Percentiles rank a stretch among this genome's conserved stretches.
These are phyloP conservation scores for Paratilapia polleni DNA, from an alignment of 2,113 vertebrate genomes.

Conservation along the genomic window DNA sequence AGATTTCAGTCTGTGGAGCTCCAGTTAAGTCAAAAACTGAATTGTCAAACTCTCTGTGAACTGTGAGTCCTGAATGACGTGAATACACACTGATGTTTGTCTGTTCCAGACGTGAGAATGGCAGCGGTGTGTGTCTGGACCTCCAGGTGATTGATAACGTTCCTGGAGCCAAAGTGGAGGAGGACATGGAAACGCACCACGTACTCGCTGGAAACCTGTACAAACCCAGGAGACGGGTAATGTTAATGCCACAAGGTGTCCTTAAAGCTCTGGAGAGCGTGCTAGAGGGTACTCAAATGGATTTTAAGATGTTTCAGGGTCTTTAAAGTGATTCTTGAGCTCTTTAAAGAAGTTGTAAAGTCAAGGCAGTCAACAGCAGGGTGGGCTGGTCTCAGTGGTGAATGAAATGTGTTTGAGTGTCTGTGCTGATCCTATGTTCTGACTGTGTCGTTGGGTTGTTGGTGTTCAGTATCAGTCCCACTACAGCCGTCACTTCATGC, in stretches of 20 bases:
- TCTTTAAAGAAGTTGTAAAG: not conserved
- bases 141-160: slow-evolving; percentile 95
- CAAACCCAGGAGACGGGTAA: slow-evolving; percentile 90
- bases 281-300: rapidly evolving
- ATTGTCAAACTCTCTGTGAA: not conserved
- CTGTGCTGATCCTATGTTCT: rapidly evolving
- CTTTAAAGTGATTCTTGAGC: not conserved
- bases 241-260: not conserved
- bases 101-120: slow-evolving; percentile 88
- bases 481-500: slow-evolving; percentile 97
- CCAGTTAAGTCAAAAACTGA: not conserved
- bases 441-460: not conserved
- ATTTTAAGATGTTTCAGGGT: not conserved
- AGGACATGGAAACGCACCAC: slow-evolving; percentile 92
- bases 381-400: not conserved
- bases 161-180: slow-evolving; percentile 89
- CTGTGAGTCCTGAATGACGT: not conserved
- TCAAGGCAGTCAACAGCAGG: rapidly evolving
- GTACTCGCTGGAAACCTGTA: slow-evolving; percentile 93
- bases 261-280: not conserved
- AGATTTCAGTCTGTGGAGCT: not conserved
- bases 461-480: slow-evolving; percentile 89
- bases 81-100: not conserved
- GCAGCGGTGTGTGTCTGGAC: slow-evolving; percentile 93
- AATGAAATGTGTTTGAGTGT: not conserved